Evolutionary conservation across 2,888 invertebrate genomes (phyloP).

Genomic region (Leptopterna dolabrata): DNA sequence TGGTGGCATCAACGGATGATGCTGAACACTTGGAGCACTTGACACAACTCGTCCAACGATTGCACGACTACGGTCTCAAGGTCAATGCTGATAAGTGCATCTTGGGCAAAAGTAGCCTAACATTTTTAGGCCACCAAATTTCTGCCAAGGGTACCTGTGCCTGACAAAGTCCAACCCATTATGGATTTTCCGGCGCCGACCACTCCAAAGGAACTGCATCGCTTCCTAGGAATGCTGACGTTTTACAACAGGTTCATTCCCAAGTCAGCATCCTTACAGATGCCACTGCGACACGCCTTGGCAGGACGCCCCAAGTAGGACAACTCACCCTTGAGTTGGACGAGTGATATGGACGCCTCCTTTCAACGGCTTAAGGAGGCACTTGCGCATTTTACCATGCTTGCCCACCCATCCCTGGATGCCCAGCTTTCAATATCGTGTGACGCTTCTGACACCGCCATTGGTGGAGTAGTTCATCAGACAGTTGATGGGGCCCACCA

Average conservation of each 20-base stretch:
- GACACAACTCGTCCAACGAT: constrained; percentile 54
- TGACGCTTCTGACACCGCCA: constrained; percentile 44
- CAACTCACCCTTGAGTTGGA: not conserved
- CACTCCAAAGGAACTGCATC: constrained; percentile 32
- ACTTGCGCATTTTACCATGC: not conserved
- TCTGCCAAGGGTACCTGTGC: constrained; percentile 54
- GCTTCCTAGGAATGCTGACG: constrained; percentile 66
- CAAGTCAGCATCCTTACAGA: constrained; percentile 63
- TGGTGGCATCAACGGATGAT: not conserved
- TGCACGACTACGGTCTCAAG: constrained; percentile 59
- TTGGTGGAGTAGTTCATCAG: constrained; percentile 53
- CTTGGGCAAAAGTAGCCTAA: constrained; percentile 38
- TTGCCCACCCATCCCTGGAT: constrained; percentile 64
- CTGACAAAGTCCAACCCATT: constrained; percentile 46
- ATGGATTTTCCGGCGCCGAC: constrained; percentile 14
- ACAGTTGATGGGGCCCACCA: constrained; percentile 47
- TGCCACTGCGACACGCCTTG: not conserved
- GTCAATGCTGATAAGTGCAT: constrained; percentile 62
- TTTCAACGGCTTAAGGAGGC: not conserved
- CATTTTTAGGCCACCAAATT: constrained; percentile 58
- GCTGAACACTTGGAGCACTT: constrained; percentile 54
- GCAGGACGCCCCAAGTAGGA: not conserved
- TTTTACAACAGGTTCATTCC: constrained; percentile 66
- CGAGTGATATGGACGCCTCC: not conserved
- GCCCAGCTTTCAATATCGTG: constrained; percentile 3